phyloP scores from a whole-genome alignment of 2,113 vertebrate species.

The Lepus timidus region DNA sequence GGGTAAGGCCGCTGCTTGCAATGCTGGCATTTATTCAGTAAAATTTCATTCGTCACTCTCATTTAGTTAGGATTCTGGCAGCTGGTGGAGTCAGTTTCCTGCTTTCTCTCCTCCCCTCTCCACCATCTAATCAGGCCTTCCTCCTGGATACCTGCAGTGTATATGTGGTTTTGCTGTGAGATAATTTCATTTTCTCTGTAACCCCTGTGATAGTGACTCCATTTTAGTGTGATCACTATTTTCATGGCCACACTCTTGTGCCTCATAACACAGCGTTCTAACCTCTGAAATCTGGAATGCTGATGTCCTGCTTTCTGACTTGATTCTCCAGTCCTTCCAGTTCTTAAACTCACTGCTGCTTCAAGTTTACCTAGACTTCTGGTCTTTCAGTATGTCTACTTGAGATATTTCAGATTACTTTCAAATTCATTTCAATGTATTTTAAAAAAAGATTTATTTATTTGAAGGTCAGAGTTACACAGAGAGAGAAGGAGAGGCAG shows the following conservation, averaged over 20 bases:
- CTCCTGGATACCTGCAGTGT: not conserved
- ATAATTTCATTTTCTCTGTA: not conserved
- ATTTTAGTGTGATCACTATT: not conserved
- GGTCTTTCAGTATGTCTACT: not conserved
- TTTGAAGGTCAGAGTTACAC: too few species aligned
- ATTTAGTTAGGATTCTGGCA: constrained; percentile 27
- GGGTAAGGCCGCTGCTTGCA: too few species aligned
- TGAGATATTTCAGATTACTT: constrained; percentile 5
- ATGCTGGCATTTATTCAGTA: not conserved
- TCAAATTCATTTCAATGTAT: not conserved
- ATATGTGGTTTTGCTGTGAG: not conserved
- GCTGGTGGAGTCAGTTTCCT: not conserved
- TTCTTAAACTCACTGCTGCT: not conserved
- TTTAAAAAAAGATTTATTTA: not conserved
- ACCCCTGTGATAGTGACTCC: constrained; percentile 8
- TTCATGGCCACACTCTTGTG: not conserved
- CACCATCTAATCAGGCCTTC: not conserved
- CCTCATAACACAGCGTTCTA: not conserved
- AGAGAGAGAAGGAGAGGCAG: too few species aligned
- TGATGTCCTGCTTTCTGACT: constrained; percentile 18
- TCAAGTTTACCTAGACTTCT: not conserved
- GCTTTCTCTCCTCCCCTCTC: not conserved
- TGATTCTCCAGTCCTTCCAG: not conserved
- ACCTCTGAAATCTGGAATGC: constrained; percentile 44
- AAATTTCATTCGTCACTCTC: not conserved